A percentile compares a stretch with the other conserved stretches of the same genome.
phyloP scores from a whole-genome alignment of 2,113 vertebrate genomes.

The Colaptes auratus region DNA sequence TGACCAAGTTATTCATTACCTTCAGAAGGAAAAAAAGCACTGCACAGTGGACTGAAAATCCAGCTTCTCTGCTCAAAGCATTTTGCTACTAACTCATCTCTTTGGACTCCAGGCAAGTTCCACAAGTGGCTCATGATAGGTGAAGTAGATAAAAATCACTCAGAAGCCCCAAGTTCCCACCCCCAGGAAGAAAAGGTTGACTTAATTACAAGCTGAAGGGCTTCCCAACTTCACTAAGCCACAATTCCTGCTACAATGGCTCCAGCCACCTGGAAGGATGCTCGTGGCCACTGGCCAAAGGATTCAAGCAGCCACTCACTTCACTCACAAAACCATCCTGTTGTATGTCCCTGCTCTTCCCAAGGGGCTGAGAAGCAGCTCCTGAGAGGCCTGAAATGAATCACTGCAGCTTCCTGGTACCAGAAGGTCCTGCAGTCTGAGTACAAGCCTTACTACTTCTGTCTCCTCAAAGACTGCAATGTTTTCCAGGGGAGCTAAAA shows the following conservation, averaged over 20 bases:
- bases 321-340: fast-evolving
- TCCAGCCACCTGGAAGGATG: background rate
- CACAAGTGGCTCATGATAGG: background rate
- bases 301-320: background rate
- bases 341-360: background rate
- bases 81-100: background rate
- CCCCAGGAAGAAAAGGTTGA: background rate
- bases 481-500: fast-evolving
- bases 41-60: background rate
- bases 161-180: fast-evolving
- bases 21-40: background rate
- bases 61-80: background rate
- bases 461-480: fast-evolving
- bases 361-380: background rate
- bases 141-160: background rate
- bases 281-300: background rate
- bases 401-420: background rate
- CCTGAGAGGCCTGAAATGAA: background rate
- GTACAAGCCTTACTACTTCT: too few species aligned
- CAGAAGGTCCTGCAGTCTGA: background rate
- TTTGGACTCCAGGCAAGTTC: background rate
- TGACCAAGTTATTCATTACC: background rate
- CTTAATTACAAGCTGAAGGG: background rate
- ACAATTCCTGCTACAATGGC: background rate
- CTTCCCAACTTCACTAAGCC: background rate